Percentiles rank a stretch among this genome's conserved stretches.
Evolutionary conservation across 2,113 vertebrate genomes (phyloP).

Genomic region (Lipotes vexillifer): DNA sequence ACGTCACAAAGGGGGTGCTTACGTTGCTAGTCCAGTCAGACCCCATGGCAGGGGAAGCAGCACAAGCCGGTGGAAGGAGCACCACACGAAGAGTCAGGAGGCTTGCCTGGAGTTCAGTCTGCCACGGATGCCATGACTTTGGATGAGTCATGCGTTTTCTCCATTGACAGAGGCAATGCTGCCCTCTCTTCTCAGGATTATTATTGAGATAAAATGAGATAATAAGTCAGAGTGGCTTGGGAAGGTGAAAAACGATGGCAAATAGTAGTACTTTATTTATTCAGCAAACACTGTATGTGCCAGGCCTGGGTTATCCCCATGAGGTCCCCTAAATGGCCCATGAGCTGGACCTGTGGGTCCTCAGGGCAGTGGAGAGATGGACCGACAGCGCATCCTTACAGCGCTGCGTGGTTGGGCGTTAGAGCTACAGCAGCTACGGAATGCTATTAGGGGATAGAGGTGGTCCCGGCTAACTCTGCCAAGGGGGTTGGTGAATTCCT

Average conservation of each 20-base stretch:
- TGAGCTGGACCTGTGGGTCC: background rate
- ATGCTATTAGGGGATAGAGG: background rate
- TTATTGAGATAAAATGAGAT: background rate
- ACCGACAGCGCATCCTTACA: background rate
- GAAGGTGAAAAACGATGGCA: background rate
- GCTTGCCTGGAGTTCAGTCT: conserved; percentile 4
- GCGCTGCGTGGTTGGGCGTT: background rate
- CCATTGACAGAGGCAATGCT: background rate
- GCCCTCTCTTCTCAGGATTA: background rate
- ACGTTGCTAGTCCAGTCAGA: conserved; percentile 32
- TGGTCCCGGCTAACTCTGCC: background rate
- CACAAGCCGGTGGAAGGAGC: conserved; percentile 5
- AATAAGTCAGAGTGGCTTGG: conserved; percentile 1
- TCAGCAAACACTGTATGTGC: background rate
- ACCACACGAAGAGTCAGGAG: conserved; percentile 33
- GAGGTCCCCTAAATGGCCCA: rapidly evolving
- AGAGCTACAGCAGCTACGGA: background rate
- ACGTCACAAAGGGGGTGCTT: conserved; percentile 11
- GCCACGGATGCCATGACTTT: conserved; percentile 33
- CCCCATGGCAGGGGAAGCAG: background rate
- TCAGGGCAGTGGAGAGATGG: background rate
- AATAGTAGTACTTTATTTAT: background rate
- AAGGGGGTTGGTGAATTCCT: background rate
- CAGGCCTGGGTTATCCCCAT: background rate
- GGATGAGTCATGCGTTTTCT: background rate